phyloP scores from a whole-genome alignment of 2,797 vertebrate genomes.

The Synanceia verrucosa region DNA sequence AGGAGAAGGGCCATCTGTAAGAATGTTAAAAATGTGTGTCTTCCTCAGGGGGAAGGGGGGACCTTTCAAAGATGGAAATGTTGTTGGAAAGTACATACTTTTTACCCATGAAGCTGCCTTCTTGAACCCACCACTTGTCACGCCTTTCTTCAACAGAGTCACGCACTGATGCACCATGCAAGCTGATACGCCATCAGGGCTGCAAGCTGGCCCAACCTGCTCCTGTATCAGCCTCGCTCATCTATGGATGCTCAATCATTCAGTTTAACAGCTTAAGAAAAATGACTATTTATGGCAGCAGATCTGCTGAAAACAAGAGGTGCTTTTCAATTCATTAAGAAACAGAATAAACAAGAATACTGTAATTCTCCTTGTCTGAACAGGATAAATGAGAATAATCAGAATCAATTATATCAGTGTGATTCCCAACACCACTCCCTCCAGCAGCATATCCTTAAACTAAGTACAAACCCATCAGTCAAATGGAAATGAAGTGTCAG shows the following conservation, averaged over 20 bases:
- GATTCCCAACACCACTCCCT: background rate
- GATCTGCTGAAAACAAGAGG: background rate
- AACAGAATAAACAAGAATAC: background rate
- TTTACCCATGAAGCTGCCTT: background rate
- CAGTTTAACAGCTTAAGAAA: background rate
- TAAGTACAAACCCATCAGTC: constrained; percentile 21
- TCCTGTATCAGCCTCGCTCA: constrained; percentile 35
- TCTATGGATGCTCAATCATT: background rate
- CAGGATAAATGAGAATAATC: background rate
- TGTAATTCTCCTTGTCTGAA: too few relatives aligned
- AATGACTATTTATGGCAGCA: background rate
- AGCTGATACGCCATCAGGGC: constrained; percentile 41
- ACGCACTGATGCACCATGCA: constrained; percentile 27
- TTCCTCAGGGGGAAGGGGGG: background rate
- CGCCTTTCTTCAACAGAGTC: constrained; percentile 43
- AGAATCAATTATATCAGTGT: background rate
- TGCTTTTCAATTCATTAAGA: background rate
- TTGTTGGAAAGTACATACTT: constrained; percentile 24
- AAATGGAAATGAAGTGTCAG: constrained; percentile 2
- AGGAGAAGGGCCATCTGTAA: background rate
- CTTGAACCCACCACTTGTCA: constrained; percentile 43
- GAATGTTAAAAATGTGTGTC: constrained; percentile 39
- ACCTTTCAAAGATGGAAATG: constrained; percentile 3
- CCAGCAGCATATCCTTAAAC: background rate
- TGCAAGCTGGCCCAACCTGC: constrained; percentile 44